Conservation (phyloP, 2,888 invertebrate genomes). For the Alitta virens region DNA sequence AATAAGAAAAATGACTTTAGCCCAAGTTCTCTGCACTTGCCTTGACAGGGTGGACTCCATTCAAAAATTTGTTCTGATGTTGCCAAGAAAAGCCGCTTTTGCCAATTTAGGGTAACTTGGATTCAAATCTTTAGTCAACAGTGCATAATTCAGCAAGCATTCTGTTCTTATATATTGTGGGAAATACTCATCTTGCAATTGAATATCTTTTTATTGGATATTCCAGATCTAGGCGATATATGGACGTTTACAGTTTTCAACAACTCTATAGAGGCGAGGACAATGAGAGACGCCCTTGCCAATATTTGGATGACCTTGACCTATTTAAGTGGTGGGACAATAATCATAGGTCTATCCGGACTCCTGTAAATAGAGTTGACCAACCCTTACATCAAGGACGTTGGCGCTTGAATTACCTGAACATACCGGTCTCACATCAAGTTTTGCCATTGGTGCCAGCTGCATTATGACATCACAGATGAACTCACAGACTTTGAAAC, state of each 20-base stretch:
- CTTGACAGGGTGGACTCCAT: conserved; percentile 8
- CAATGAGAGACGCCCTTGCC: conserved; percentile 15
- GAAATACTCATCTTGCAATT: not conserved
- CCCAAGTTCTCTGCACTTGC: not conserved
- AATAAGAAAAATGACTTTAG: conserved; percentile 9
- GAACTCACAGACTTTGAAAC: too few relatives aligned
- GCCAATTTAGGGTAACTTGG: not conserved
- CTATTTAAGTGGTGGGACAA: not conserved
- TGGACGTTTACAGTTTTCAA: conserved; percentile 7
- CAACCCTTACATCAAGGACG: too few relatives aligned
- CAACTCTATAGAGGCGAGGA: conserved; percentile 10
- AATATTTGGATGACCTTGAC: conserved; percentile 8
- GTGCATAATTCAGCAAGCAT: not conserved
- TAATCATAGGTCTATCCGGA: not conserved
- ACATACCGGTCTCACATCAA: too few relatives aligned
- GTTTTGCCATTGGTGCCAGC: too few relatives aligned
- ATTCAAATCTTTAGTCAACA: not conserved
- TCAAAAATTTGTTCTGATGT: conserved; percentile 3
- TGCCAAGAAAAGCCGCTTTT: not conserved
- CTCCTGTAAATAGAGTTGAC: too few relatives aligned
- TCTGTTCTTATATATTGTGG: not conserved
- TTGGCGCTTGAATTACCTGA: too few relatives aligned
- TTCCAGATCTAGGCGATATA: not conserved
- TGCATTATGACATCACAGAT: too few relatives aligned
- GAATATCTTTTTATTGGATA: not conserved